Evolutionary conservation across 2,113 vertebrate species (phyloP).

Genomic region (Cacatua alba): DNA sequence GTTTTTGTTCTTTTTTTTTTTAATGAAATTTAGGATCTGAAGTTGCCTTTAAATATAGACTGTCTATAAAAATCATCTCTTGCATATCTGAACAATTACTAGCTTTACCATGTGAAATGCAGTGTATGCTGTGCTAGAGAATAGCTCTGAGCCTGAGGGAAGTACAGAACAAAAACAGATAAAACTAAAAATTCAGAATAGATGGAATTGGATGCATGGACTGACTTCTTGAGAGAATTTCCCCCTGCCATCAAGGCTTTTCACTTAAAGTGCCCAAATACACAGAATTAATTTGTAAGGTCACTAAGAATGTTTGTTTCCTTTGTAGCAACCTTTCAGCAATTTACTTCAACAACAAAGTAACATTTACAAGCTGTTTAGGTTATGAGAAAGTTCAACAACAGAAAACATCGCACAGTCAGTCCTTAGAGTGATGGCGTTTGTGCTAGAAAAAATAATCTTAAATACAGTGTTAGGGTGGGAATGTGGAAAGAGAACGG

Average conservation of each 20-base stretch:
- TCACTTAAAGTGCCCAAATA: neutral
- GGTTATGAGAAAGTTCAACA: neutral
- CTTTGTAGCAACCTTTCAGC: neutral
- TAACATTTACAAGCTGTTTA: neutral
- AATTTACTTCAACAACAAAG: neutral
- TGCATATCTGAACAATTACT: neutral
- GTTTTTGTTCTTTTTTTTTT: accelerated
- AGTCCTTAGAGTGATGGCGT: neutral
- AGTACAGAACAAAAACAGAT: neutral
- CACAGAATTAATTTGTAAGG: neutral
- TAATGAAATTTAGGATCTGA: neutral
- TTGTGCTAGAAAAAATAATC: neutral
- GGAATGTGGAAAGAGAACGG: neutral
- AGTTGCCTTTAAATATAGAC: neutral
- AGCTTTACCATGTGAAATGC: neutral
- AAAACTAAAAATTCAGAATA: neutral
- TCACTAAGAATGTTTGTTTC: neutral
- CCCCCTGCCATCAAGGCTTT: neutral
- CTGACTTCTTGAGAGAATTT: neutral
- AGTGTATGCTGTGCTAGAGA: neutral
- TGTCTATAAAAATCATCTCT: slow-evolving; percentile 1
- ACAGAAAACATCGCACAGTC: neutral
- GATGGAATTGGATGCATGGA: neutral
- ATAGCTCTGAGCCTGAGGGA: neutral
- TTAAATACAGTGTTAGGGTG: neutral